phyloP scores from a whole-genome alignment of 2,888 invertebrate genomes.

The Rhopalosiphum nymphaeae region DNA sequence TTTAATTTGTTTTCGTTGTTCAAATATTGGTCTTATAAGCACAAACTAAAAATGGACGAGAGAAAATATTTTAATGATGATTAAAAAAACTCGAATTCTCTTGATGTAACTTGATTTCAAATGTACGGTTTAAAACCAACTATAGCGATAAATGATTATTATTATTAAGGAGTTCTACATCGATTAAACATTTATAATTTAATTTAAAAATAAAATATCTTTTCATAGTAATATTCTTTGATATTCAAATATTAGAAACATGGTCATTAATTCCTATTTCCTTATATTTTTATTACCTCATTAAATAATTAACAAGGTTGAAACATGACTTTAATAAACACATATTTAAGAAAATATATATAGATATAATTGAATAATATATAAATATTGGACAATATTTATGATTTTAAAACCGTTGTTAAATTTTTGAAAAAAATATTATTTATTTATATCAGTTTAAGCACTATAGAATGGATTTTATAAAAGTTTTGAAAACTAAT shows the following conservation, averaged over 20 bases:
- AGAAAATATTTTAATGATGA: neutral
- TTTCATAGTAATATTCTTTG: neutral
- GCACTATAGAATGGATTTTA: neutral
- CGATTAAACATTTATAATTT: neutral
- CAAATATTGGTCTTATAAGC: neutral
- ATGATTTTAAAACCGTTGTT: neutral
- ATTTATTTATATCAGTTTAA: neutral
- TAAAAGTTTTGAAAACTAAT: constrained; percentile 1
- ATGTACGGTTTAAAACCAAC: neutral
- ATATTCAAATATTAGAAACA: neutral
- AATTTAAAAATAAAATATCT: neutral
- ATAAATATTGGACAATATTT: neutral
- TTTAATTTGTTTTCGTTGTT: neutral
- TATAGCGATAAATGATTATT: neutral
- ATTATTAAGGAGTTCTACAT: neutral
- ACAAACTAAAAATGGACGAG: neutral
- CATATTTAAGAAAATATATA: neutral
- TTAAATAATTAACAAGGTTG: neutral
- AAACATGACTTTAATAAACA: neutral
- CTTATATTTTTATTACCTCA: neutral
- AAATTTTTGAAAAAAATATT: neutral
- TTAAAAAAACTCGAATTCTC: neutral
- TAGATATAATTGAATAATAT: neutral
- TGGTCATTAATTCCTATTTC: neutral
- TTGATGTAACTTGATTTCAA: neutral